Evolutionary conservation across 2,113 vertebrate species (phyloP), one percentile per base, ranked within the genome.

Genomic region (Ondatra zibethicus): DNA sequence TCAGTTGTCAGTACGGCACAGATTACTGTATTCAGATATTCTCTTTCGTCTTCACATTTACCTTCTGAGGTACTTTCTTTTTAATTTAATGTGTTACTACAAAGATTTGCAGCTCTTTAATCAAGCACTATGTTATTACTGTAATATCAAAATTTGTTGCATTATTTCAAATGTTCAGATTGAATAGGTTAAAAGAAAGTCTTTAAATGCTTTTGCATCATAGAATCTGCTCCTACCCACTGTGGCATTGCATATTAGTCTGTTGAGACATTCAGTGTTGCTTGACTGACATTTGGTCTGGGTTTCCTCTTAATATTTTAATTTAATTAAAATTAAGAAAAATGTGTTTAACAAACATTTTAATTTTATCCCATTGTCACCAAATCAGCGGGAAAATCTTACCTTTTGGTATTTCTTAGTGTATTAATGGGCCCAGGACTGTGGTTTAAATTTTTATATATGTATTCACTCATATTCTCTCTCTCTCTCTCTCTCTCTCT

Each of bases 81-180:
- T 97, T 97, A 97, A 98, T 93, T 98, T 97, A 97, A 94, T 97
- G 98, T 98, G 98, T 99, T 97, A 97, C 97, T 98, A 95, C 91
- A 97, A 98, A 98, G 98, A 98, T 97, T 98, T 96, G 97, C 97
- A 84, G 25, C 94, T 97, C 97, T 98, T 98, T 98, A 98, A 98
- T 98, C 97, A 97, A 98, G 98, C 98, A 98, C 98, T 98, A 97
- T 98, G 98, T 98, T 98, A 98, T 98, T 98, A 97, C 98, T 98
- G 98, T 98, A 98, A 97, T 98, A 98, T 98, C 98, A 97, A 96
- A 98, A 97, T 97, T 98, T 95, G 93, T 98, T 29, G 80, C 96
- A 86, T 98, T 98, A 98, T 98, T 98, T 98, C 97, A 98, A 98
- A 98, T 97, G 97, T 98, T 98, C 97, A 96, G 81, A 96, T 98